These are phyloP conservation scores for Parnassius glacialis DNA, from an alignment of 2,888 invertebrate genomes.

Conservation along the genomic window DNA sequence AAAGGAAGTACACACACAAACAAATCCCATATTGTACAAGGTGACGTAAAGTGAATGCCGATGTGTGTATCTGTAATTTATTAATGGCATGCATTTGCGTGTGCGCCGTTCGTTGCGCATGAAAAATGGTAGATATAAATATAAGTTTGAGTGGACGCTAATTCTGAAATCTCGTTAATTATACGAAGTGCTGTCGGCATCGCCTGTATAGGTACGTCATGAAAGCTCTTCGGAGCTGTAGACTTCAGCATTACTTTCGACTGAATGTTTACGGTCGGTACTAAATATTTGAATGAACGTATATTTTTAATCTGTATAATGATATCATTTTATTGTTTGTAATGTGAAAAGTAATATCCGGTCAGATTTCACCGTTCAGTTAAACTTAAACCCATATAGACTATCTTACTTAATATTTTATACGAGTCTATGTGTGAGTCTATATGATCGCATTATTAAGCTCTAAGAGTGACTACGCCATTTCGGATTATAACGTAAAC, in stretches of 20 bases:
- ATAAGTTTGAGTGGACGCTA: conserved; percentile 61
- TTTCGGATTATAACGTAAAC: too few species aligned
- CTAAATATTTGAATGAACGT: too few species aligned
- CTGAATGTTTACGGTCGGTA: conserved; percentile 1
- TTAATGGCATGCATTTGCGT: conserved; percentile 73
- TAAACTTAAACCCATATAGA: too few species aligned
- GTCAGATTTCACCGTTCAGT: too few species aligned
- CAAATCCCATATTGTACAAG: conserved; percentile 34
- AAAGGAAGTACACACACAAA: conserved; percentile 51
- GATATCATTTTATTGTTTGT: too few species aligned
- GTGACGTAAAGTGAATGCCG: conserved; percentile 53
- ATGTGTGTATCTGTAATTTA: conserved; percentile 73
- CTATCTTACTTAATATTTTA: too few species aligned
- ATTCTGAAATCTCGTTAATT: conserved; percentile 49
- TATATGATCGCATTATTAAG: too few species aligned
- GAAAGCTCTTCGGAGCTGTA: conserved; percentile 2
- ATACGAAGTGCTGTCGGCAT: conserved; percentile 34
- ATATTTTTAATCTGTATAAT: too few species aligned
- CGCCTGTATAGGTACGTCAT: background rate
- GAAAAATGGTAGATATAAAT: conserved; percentile 71
- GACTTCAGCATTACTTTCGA: conserved; percentile 1
- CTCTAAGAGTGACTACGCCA: too few species aligned
- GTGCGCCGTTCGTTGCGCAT: conserved; percentile 62
- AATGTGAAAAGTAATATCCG: too few species aligned
- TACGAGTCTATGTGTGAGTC: too few species aligned